Evolutionary conservation across 2,113 vertebrate species (phyloP).

Genomic region (Vulpes lagopus): DNA sequence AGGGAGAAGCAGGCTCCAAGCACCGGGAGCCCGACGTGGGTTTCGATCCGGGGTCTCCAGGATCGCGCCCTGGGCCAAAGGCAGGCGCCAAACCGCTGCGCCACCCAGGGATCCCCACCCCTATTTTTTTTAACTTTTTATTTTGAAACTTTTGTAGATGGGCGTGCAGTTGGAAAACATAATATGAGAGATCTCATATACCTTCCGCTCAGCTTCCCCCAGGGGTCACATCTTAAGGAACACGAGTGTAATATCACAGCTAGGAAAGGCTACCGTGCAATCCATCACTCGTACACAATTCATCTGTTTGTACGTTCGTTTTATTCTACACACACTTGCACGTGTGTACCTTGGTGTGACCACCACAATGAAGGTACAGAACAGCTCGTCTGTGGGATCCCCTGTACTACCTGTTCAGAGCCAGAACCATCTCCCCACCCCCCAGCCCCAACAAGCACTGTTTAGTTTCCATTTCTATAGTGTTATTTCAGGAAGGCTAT

Average conservation of each 20-base stretch:
- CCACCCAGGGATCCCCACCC: neutral
- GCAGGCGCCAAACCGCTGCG: too few species aligned
- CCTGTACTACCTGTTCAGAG: neutral
- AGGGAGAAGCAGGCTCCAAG: too few species aligned
- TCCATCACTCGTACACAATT: neutral
- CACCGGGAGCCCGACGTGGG: too few species aligned
- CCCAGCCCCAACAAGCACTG: neutral
- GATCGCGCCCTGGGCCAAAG: too few species aligned
- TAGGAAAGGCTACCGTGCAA: neutral
- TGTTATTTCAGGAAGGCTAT: neutral
- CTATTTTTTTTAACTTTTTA: neutral
- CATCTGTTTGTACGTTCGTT: neutral
- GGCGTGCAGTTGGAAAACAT: neutral
- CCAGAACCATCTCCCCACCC: neutral
- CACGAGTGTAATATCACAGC: neutral
- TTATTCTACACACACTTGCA: too few species aligned
- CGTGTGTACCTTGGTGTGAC: neutral
- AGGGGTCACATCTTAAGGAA: neutral
- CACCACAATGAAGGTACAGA: too few species aligned
- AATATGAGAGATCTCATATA: neutral
- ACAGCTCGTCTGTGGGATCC: neutral
- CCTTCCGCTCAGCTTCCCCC: neutral
- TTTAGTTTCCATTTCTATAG: neutral
- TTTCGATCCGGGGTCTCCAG: too few species aligned
- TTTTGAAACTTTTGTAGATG: neutral